Percentiles rank a stretch among this genome's conserved stretches.
These are phyloP conservation scores for Caenorhabditis panamensis DNA, from an alignment of 2,888 invertebrate genomes.

Conservation along the genomic window DNA sequence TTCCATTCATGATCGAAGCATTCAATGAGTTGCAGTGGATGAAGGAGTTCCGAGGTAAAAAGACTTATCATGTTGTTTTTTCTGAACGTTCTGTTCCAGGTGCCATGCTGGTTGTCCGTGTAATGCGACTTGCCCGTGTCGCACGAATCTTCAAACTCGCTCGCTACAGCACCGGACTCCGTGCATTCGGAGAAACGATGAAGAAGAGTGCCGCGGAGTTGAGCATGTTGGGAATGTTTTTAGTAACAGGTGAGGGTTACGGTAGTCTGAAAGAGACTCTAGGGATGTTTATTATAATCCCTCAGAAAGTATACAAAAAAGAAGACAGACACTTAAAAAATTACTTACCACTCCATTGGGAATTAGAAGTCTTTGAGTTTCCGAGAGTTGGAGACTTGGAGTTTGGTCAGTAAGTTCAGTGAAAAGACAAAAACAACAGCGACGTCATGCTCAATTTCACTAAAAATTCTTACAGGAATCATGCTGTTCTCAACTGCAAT, in stretches of 20 bases:
- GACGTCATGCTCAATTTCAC: no score
- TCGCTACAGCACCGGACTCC: conserved; percentile 75
- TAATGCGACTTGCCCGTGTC: conserved; percentile 77
- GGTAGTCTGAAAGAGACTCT: no score
- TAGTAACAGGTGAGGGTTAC: conserved; percentile 76
- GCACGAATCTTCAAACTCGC: conserved; percentile 79
- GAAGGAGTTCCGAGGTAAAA: conserved; percentile 71
- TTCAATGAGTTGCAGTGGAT: conserved; percentile 72
- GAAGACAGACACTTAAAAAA: no score
- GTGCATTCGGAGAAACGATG: conserved; percentile 80
- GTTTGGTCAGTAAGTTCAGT: not conserved
- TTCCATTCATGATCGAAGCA: conserved; percentile 74
- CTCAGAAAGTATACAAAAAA: conserved; percentile 26
- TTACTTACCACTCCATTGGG: no score
- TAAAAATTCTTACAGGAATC: conserved; percentile 74
- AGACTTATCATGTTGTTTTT: not conserved
- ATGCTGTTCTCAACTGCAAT: conserved; percentile 80
- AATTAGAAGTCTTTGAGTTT: not conserved
- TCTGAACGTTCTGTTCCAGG: conserved; percentile 58
- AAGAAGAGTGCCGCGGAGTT: conserved; percentile 79
- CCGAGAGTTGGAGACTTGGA: conserved; percentile 6
- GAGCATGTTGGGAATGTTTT: conserved; percentile 80
- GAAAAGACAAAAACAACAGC: conserved; percentile 5
- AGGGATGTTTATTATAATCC: conserved; percentile 2
- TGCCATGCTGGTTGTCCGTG: conserved; percentile 79